Evolutionary conservation across 2,113 vertebrate genomes (phyloP), one percentile per base, ranked within the genome.

Genomic region (Corythaixoides concolor): DNA sequence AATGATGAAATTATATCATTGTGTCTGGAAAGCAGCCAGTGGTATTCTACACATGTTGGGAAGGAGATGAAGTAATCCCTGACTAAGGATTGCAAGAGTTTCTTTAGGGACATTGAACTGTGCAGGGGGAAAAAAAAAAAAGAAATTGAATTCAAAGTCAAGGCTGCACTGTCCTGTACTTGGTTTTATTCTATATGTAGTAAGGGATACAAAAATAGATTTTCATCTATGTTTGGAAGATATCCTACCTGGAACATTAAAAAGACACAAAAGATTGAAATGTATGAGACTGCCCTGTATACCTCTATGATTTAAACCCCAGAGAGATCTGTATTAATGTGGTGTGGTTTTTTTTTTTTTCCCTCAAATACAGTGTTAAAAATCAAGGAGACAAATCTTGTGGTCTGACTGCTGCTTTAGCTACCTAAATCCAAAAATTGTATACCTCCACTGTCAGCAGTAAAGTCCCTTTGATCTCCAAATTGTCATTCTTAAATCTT

Each of bases 371-470:
- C n/a, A 50, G n/a, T 47, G 63, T n/a, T 90, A 73, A 84, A 85
- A 93, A 76, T 77, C 63, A 84, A 73, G 79, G 41, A 74, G 50
- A 88, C 22, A 77, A 87, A 55, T 90, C 63, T n/a, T 11, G 0
- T 77, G 32, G 41, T 69, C 50, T 90, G 50, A 81, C 50, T 95
- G 83, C 47, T 90, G 79, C 72, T 92, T 85, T 66, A 86, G 68
- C 45, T 77, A 8, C 72, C 55, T 90, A 93, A 96, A 92, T 97
- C 94, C 89, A 33, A 73, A 95, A 96, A 95, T 94, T 95, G 79
- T 86, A 63, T 75, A 11, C n/a, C 41, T 69, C 30, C 15, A 37
- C 17, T 92, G 75, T 72, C 63, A 80, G 59, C n/a, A 77, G 70
- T 41, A 45, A 92, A 93, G 76, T 77, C 55, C 22, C 55, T 72